Conservation (phyloP, 2,888 invertebrate species). For the Drosophila crucigera region DNA sequence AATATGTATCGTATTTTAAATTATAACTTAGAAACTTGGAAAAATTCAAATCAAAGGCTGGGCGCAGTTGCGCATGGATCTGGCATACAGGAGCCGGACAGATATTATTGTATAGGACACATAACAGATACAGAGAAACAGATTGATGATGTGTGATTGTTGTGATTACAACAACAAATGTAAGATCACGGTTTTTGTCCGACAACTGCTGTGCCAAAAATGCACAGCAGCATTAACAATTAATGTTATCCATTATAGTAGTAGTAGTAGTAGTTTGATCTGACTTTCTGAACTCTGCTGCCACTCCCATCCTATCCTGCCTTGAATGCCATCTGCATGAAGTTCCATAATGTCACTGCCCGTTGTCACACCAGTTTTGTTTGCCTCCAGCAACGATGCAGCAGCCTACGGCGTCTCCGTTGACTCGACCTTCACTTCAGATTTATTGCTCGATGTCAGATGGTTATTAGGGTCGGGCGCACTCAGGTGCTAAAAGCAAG, state of each 20-base stretch:
- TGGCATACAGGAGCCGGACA: constrained; percentile 52
- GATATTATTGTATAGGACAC: constrained; percentile 35
- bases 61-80: constrained; percentile 61
- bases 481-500: constrained; percentile 90
- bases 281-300: constrained; percentile 23
- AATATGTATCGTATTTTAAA: constrained; percentile 75
- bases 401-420: constrained; percentile 91
- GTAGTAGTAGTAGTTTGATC: constrained; percentile 34
- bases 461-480: constrained; percentile 94
- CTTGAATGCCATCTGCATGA: constrained; percentile 23
- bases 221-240: constrained; percentile 17
- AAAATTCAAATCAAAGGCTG: constrained; percentile 78
- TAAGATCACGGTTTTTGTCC: constrained; percentile 32
- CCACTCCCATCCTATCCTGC: constrained; percentile 1
- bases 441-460: constrained; percentile 88
- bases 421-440: constrained; percentile 91
- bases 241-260: constrained; percentile 34
- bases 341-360: constrained; percentile 62
- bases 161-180: constrained; percentile 34
- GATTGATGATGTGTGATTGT: constrained; percentile 20
- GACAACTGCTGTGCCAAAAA: constrained; percentile 10
- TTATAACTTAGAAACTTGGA: constrained; percentile 77
- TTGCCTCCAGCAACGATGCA: constrained; percentile 47
- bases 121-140: constrained; percentile 39
- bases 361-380: constrained; percentile 67